phyloP scores from a whole-genome alignment of 2,888 invertebrate species.

The Standfussiana lucernea region DNA sequence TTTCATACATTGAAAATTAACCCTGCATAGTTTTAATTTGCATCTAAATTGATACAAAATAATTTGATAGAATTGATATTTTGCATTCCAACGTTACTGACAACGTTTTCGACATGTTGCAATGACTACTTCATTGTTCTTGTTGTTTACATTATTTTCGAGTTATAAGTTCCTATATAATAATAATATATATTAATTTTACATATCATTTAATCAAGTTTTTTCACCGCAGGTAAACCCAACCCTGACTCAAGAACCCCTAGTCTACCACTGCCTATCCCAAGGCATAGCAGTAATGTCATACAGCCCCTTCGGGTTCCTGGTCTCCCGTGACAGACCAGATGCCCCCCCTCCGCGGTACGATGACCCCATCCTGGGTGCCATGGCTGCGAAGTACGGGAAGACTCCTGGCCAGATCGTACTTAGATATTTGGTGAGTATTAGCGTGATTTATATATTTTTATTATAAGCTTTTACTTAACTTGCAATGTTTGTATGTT shows the following conservation, averaged over 20 bases:
- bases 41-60: too few species aligned
- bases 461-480: background rate
- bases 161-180: background rate
- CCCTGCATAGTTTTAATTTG: too few species aligned
- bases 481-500: too few species aligned
- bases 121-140: too few species aligned
- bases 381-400: slow-evolving; percentile 91
- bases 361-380: slow-evolving; percentile 89
- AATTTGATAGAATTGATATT: too few species aligned
- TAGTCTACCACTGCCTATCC: slow-evolving; percentile 93
- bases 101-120: too few species aligned
- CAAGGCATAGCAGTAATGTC: slow-evolving; percentile 92
- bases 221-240: slow-evolving; percentile 89
- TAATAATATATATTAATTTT: background rate
- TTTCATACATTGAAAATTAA: too few species aligned
- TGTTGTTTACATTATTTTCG: too few species aligned
- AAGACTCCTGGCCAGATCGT: slow-evolving; percentile 92
- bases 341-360: slow-evolving; percentile 85
- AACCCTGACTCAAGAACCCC: slow-evolving; percentile 92
- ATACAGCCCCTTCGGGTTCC: slow-evolving; percentile 93
- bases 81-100: background rate
- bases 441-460: background rate
- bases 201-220: background rate
- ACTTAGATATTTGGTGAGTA: slow-evolving; percentile 92
- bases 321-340: slow-evolving; percentile 75